Percentiles rank a stretch among this genome's conserved stretches.
phyloP scores from a whole-genome alignment of 2,888 invertebrate genomes.

The Petrolisthes cinctipes region DNA sequence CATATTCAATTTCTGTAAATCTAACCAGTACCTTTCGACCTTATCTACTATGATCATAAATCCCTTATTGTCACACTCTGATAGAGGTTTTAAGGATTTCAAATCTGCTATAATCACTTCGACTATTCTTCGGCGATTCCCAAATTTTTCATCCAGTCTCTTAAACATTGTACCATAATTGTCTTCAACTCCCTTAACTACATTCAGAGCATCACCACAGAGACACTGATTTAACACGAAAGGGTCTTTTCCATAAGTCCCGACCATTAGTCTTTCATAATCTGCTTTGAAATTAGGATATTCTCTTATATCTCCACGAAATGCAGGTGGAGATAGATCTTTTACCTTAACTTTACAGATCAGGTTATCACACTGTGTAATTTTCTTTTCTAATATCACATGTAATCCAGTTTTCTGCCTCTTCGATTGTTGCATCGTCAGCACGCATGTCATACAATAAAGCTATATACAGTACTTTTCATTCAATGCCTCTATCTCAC shows the following conservation, averaged over 20 bases:
- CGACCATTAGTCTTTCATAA: not conserved
- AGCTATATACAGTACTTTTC: no score
- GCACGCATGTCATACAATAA: no score
- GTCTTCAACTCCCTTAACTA: not conserved
- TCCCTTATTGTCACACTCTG: slow-evolving; percentile 4
- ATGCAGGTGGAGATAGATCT: not conserved
- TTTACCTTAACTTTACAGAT: not conserved
- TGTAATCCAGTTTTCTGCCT: no score
- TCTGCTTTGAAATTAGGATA: slow-evolving; percentile 28
- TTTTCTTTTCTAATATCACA: not conserved
- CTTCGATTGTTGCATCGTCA: no score
- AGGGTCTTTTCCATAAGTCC: not conserved
- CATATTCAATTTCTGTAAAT: not conserved
- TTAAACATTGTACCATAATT: slow-evolving; percentile 15
- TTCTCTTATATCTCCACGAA: not conserved
- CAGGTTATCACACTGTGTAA: not conserved
- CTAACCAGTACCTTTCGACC: slow-evolving; percentile 11
- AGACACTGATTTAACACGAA: slow-evolving; percentile 1
- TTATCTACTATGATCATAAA: slow-evolving; percentile 13
- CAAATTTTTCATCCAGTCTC: slow-evolving; percentile 19
- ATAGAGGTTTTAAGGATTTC: not conserved
- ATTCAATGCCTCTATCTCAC: no score
- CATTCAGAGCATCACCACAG: not conserved
- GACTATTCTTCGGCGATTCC: not conserved
- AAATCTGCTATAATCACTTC: not conserved